Conservation (phyloP, 1,140 invertebrate species). For the Atta colombica region DNA sequence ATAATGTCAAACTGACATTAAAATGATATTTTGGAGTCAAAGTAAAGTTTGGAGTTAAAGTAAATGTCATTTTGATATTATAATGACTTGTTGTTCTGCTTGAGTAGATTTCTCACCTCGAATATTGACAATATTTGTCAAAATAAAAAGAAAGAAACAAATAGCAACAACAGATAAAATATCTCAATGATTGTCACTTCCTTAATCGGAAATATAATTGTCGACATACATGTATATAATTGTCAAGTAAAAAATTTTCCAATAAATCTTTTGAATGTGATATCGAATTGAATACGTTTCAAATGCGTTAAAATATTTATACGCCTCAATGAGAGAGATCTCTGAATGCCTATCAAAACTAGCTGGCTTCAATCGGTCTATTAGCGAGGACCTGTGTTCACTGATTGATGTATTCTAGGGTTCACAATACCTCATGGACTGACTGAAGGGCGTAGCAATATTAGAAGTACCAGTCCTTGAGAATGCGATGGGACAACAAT, state of each 20-base stretch:
- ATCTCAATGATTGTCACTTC: not conserved
- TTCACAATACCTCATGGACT: slow-evolving; percentile 26
- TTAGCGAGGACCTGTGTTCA: slow-evolving; percentile 10
- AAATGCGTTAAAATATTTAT: slow-evolving; percentile 27
- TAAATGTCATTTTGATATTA: too few relatives aligned
- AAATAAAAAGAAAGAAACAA: not conserved
- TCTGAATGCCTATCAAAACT: slow-evolving; percentile 18
- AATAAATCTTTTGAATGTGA: slow-evolving; percentile 9
- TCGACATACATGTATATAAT: not conserved
- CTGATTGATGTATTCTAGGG: slow-evolving; percentile 43
- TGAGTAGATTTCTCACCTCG: too few relatives aligned
- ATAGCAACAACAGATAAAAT: not conserved
- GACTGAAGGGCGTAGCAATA: slow-evolving; percentile 21
- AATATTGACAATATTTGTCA: not conserved
- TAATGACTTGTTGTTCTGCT: too few relatives aligned
- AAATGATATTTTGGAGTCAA: not conserved
- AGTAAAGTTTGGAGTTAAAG: too few relatives aligned
- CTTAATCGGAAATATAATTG: slow-evolving; percentile 12
- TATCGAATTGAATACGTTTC: not conserved
- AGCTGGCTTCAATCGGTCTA: slow-evolving; percentile 46
- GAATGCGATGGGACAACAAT: slow-evolving; percentile 22
- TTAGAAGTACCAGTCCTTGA: slow-evolving; percentile 28
- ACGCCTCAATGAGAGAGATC: not conserved
- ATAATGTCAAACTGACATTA: too few relatives aligned
- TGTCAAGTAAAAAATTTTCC: not conserved